Conservation (phyloP, 2,888 invertebrate species). For the Pegoplata infirma region DNA sequence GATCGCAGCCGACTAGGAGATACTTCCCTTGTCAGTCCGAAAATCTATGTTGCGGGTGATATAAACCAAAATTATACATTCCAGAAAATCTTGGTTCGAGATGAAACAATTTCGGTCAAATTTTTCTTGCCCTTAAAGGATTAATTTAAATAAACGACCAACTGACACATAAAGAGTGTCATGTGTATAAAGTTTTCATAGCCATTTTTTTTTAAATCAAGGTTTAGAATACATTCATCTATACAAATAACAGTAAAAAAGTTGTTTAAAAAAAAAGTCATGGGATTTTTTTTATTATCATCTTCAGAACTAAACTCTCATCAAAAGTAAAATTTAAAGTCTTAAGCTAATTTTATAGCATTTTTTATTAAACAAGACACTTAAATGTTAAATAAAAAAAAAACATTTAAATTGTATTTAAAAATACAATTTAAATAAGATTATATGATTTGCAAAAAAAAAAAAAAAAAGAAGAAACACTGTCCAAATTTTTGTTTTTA, state of each 20-base stretch:
- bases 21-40: no score
- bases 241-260: neutral
- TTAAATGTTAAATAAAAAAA: neutral
- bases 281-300: neutral
- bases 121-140: neutral
- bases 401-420: slow-evolving; percentile 14
- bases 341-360: neutral
- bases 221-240: neutral
- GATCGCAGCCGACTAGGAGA: no score
- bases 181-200: slow-evolving; percentile 11
- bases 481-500: neutral
- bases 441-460: slow-evolving; percentile 21
- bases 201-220: slow-evolving; percentile 14
- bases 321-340: neutral
- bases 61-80: no score
- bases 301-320: neutral
- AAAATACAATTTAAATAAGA: slow-evolving; percentile 28
- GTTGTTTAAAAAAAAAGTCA: neutral
- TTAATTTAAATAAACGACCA: neutral
- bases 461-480: neutral
- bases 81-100: no score
- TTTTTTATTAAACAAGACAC: neutral
- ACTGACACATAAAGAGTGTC: slow-evolving; percentile 5
- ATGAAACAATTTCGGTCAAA: no score
- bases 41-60: no score